Base-by-base conservation (phyloP, 1,140 invertebrate genomes). In the Bombus consobrinus region DNA sequence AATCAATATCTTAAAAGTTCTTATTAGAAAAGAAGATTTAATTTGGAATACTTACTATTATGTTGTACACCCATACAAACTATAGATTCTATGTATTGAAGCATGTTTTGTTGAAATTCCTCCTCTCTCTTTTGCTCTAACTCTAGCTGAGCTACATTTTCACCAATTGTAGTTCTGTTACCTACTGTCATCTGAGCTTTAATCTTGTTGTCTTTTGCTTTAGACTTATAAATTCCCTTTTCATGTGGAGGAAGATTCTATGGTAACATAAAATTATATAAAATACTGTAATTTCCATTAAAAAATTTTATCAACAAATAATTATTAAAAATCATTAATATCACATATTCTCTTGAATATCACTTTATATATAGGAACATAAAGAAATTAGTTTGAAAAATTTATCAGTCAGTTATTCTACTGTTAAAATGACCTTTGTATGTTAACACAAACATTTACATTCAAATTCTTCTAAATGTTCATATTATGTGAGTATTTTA, bases 121-220 rank as follows among this genome's bases (percentile, higher is more conserved):
- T 85, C 28, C 28, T 87, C 57, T 28, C 73, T 85, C 1, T 57
- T 77, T 41, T 80, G 22, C 53, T 78, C 62, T 15, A 13, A 34
- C 59, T 89, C 41, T 13, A 93, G 9, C 0, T 80, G n/a, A 15
- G 39, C 37, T 12, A 94, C 28, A 1, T 28, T 85, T 79, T 93
- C 92, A 41, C 93, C 93, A 59, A 72, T 25, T 18, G 87, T 59
- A 0, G 92, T 94, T 78, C 81, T 79, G 53, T 91, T 94, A 0
- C 13, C 37, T 13, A 28, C 12, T 18, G 13, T 13, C 8, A 32
- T 28, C 28, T 88, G 87, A 3, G 34, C 18, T 32, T 77, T 0
- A 13, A 66, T 15, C 71, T 91, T 92, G 8, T 15, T 59, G 1
- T 90, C 18, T 59, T 92, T 93, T 12, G 89, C 89, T 47, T 25